A percentile compares a stretch with the other conserved stretches of the same genome.
Conservation (phyloP, 2,888 invertebrate species). For the Carcina quercana region DNA sequence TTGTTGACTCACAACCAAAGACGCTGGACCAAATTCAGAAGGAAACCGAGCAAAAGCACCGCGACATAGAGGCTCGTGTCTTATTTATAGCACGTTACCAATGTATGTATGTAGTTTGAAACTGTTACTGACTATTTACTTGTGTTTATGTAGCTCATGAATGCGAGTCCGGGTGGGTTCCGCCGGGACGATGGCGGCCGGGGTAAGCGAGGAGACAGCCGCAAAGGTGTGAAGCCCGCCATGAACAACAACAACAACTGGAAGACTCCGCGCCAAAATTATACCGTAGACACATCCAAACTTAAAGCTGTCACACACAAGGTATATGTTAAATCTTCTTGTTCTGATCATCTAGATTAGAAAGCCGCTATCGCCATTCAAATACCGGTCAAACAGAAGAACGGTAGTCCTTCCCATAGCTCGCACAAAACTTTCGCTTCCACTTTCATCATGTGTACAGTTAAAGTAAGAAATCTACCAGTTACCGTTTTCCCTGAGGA, state of each 20-base stretch:
- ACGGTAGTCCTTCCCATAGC: too few relatives aligned
- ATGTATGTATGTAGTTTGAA: too few relatives aligned
- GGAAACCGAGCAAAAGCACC: conserved; percentile 88
- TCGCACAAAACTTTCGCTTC: too few relatives aligned
- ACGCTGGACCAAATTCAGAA: conserved; percentile 96
- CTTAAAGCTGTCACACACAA: conserved; percentile 50
- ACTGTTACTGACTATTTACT: too few relatives aligned
- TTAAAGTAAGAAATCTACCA: too few relatives aligned
- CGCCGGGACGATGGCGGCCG: conserved; percentile 78
- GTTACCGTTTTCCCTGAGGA: too few relatives aligned
- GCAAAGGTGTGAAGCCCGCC: conserved; percentile 38
- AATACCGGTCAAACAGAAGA: too few relatives aligned
- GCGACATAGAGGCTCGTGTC: conserved; percentile 79
- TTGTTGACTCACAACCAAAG: conserved; percentile 89
- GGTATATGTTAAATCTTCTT: conserved; percentile 2
- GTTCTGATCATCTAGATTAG: too few relatives aligned
- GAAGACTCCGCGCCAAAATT: conserved; percentile 37
- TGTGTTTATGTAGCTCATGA: conserved; percentile 50
- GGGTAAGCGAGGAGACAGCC: conserved; percentile 48
- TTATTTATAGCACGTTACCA: too few relatives aligned
- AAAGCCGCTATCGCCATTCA: too few relatives aligned
- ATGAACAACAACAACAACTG: conserved; percentile 46
- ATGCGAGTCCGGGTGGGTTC: conserved; percentile 49
- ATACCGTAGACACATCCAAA: conserved; percentile 53
- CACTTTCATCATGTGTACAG: too few relatives aligned